Base-by-base conservation (phyloP, 2,888 invertebrate genomes). In the Leptogaster cylindrica region DNA sequence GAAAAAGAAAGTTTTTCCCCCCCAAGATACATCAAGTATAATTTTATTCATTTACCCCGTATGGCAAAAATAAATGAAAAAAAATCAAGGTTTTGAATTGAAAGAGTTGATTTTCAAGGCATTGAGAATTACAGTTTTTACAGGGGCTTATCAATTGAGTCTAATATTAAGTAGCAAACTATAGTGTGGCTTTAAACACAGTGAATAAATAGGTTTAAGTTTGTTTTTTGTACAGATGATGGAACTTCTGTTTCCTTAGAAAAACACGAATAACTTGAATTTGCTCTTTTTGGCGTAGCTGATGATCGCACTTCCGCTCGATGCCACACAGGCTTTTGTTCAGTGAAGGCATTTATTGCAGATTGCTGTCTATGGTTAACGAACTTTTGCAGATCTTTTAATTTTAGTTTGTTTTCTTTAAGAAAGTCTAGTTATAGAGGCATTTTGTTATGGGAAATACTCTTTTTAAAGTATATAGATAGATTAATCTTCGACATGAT, bases 321-420 rank as follows among this genome's bases (percentile, higher is more conserved):
- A n/a, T 41, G 41, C 39, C 39, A 50, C 2, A 23, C n/a, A 12
- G 44, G 20, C 16, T 66, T 0, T 66, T 58, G 28, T 64, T 14
- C 31, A 23, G 48, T 46, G 39, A 48, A 31, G 67, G 33, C 70
- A 67, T 10, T 70, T 46, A 52, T 69, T 69, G 10, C 69, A 3
- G 20, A 27, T 39, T 10, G 68, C 58, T 75, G 67, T 46, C 74
- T 28, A 76, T 73, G 67, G 69, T 72, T 78, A 4, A 76, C 76
- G n/a, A 73, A 72, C 67, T 76, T 77, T 46, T 79, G 78, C 36
- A 79, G 55, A 14, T 84, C 85, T 73, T 88, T 89, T 33, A 91
- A 82, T 74, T 87, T 89, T 74, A 85, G 86, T 77, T 90, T 88
- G 80, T 92, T 92, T 82, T 92, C 92, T 73, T 85, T 87, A 64